Evolutionary conservation across 2,888 invertebrate genomes (phyloP).

Genomic region (Drosophila birchii): DNA sequence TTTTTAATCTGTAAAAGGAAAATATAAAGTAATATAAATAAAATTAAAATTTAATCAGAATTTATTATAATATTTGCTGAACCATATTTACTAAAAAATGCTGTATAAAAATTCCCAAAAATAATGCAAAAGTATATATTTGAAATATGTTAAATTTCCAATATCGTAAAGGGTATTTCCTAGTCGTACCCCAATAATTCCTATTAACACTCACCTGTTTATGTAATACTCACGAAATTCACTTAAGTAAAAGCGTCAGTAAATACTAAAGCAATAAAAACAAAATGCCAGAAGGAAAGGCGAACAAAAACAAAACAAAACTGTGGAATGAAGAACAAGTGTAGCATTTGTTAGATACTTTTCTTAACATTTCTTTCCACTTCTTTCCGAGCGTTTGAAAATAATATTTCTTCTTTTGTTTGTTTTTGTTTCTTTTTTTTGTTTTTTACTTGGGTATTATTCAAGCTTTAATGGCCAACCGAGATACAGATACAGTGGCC

Average conservation of each 20-base stretch:
- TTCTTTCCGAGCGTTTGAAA: conserved; percentile 28
- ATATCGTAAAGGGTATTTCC: conserved; percentile 1
- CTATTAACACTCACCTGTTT: conserved; percentile 49
- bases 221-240: conserved; percentile 67
- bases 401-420: conserved; percentile 43
- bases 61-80: too few species aligned
- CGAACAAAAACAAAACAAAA: conserved; percentile 13
- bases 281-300: conserved; percentile 14
- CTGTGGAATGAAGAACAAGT: conserved; percentile 44
- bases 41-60: not conserved
- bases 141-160: not conserved
- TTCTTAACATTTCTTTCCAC: conserved; percentile 29
- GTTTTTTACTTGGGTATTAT: conserved; percentile 46
- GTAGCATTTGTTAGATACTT: conserved; percentile 58
- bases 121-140: not conserved
- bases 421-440: too few species aligned
- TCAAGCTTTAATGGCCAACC: conserved; percentile 49
- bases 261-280: conserved; percentile 45
- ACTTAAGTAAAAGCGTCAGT: conserved; percentile 55
- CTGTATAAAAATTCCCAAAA: too few species aligned
- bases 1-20: not conserved
- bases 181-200: not conserved
- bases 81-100: too few species aligned
- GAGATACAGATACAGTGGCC: conserved; percentile 46
- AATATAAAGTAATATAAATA: not conserved